Evolutionary conservation across 2,888 invertebrate species (phyloP).

Genomic region (Tipula vernalis): DNA sequence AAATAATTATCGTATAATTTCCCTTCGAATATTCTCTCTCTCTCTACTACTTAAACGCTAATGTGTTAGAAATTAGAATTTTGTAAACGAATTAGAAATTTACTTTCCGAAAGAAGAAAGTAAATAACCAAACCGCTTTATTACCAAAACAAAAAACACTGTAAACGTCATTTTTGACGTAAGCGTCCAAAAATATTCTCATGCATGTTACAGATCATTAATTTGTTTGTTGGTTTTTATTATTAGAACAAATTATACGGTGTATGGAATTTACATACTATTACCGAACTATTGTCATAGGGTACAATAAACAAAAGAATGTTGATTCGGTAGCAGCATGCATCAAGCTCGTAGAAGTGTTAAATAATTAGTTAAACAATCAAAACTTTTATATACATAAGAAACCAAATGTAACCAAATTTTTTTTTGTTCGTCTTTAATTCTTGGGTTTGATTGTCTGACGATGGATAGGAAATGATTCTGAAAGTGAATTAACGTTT

Average conservation of each 20-base stretch:
- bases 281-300: neutral
- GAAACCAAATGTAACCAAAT: neutral
- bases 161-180: neutral
- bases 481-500: neutral
- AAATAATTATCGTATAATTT: neutral
- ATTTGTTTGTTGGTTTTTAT: neutral
- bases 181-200: neutral
- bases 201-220: neutral
- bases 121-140: neutral
- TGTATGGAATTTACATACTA: neutral
- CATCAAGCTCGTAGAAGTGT: neutral
- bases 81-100: neutral
- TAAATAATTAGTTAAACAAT: neutral
- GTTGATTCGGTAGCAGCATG: neutral
- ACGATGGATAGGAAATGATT: neutral
- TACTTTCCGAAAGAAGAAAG: neutral
- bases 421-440: neutral
- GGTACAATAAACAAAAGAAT: neutral
- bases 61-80: neutral
- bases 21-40: neutral
- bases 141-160: neutral
- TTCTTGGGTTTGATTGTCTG: neutral
- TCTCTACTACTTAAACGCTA: neutral
- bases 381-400: neutral
- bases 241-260: neutral